Percentiles rank a stretch among this genome's conserved stretches.
Conservation (phyloP, 2,888 invertebrate genomes). For the Agonum fuliginosum region DNA sequence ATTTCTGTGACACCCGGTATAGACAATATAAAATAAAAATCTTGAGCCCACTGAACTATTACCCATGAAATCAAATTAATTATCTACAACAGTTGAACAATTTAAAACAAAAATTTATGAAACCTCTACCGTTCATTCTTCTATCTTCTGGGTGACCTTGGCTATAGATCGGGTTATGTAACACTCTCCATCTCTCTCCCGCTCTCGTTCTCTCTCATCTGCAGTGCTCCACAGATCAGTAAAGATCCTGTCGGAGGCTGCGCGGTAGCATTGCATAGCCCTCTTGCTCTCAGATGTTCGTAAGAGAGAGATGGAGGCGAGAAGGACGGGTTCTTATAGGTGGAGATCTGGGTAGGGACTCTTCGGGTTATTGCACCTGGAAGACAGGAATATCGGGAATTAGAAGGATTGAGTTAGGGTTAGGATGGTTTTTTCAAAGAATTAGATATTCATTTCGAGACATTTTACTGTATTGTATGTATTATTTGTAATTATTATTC, state of each 20-base stretch:
- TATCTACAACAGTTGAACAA: no score
- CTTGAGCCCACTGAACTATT: no score
- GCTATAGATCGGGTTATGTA: conserved; percentile 46
- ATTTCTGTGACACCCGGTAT: no score
- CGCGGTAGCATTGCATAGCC: conserved; percentile 15
- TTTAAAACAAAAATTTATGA: background rate
- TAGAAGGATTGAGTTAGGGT: no score
- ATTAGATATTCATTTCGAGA: no score
- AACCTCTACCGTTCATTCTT: background rate
- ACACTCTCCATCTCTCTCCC: conserved; percentile 18
- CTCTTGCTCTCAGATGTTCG: background rate
- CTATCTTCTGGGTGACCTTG: conserved; percentile 43
- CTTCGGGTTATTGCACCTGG: background rate
- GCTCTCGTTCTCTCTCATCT: conserved; percentile 21
- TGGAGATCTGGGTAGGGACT: background rate
- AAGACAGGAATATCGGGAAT: background rate
- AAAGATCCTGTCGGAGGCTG: conserved; percentile 31
- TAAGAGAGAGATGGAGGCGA: background rate
- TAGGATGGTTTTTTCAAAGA: no score
- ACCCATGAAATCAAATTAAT: no score
- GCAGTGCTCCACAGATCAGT: background rate
- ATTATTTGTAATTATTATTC: no score
- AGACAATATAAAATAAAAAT: no score
- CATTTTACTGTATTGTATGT: no score
- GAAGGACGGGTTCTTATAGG: no score